These are phyloP conservation scores for Melanotaenia maccullochi DNA, from an alignment of 2,797 vertebrate genomes.

Conservation along the genomic window DNA sequence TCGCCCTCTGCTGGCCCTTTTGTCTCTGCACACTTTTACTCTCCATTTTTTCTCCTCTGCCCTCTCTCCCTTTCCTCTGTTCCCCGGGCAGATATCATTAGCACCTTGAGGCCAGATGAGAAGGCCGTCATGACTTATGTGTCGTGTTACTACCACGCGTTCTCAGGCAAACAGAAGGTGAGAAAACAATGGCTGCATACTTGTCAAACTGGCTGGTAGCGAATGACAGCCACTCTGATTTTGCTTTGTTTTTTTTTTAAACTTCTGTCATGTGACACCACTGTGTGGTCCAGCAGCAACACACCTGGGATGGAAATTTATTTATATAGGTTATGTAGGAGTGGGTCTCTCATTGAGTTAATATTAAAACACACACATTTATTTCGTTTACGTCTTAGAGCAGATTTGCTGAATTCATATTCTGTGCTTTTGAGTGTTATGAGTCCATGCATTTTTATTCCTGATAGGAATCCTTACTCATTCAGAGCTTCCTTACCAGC, in stretches of 20 bases:
- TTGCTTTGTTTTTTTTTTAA: neutral
- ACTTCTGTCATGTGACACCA: neutral
- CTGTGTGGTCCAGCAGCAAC: neutral
- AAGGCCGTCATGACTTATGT: conserved; percentile 99
- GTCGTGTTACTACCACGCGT: conserved; percentile 99
- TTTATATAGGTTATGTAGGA: neutral
- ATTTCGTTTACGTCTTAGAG: neutral
- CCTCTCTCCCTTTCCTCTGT: conserved; percentile 65
- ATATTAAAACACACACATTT: conserved; percentile 7
- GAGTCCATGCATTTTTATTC: conserved; percentile 34
- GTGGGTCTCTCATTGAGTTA: too few species aligned
- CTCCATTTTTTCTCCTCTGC: conserved; percentile 73
- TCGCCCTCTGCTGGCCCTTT: conserved; percentile 73
- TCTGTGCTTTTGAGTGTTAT: neutral
- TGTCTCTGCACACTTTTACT: conserved; percentile 84
- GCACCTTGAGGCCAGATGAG: conserved; percentile 99
- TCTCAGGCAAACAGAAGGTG: conserved; percentile 99
- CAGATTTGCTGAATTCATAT: neutral
- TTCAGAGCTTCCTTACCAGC: conserved; percentile 31
- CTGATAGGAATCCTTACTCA: conserved; percentile 11
- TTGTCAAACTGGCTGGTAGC: conserved; percentile 19
- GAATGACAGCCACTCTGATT: neutral
- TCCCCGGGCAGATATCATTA: conserved; percentile 96
- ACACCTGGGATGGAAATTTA: neutral
- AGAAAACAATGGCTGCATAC: conserved; percentile 65